These are phyloP conservation scores for Sitta carolinensis DNA, from an alignment of 2,797 vertebrate species.

Conservation along the genomic window DNA sequence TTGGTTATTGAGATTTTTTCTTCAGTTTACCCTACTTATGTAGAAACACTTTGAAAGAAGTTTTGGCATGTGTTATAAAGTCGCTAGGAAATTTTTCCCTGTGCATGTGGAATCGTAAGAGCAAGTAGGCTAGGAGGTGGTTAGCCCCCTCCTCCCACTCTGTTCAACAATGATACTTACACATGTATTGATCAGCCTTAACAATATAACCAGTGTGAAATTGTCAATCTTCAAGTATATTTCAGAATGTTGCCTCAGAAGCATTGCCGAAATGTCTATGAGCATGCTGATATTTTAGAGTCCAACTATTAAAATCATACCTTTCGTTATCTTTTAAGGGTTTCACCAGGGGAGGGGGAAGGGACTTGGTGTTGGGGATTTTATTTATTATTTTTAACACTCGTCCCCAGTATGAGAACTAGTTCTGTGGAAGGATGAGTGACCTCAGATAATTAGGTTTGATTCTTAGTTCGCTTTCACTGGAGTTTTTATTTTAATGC, in stretches of 20 bases:
- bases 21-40: background rate
- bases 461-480: background rate
- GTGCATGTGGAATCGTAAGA: background rate
- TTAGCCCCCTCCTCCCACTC: background rate
- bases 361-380: accelerated
- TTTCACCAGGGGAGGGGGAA: background rate
- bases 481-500: background rate
- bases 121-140: background rate
- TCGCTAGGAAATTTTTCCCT: background rate
- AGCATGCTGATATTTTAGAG: background rate
- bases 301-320: background rate
- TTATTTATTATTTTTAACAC: background rate
- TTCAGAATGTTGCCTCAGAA: background rate
- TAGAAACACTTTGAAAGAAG: background rate
- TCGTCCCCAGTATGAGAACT: background rate
- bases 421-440: background rate
- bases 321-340: background rate
- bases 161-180: background rate
- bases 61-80: background rate
- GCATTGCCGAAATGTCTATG: background rate
- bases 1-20: background rate
- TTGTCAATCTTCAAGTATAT: background rate
- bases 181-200: background rate
- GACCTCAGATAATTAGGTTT: background rate
- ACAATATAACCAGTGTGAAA: background rate